phyloP scores from a whole-genome alignment of 1,140 invertebrate species.

The Episyrphus balteatus region DNA sequence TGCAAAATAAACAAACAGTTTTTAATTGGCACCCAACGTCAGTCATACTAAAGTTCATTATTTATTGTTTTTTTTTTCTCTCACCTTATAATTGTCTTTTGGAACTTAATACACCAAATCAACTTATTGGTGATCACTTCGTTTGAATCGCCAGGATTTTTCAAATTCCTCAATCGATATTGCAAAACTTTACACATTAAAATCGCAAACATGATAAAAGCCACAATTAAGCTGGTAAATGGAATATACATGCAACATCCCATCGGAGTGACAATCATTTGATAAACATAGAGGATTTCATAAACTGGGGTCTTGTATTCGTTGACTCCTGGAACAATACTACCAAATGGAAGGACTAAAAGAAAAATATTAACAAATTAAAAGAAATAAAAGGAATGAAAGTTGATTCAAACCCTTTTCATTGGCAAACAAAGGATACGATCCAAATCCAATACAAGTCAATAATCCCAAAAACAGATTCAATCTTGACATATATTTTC shows the following conservation, averaged over 20 bases:
- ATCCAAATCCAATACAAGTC: constrained; percentile 24
- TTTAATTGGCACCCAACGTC: not conserved
- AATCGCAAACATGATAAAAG: constrained; percentile 26
- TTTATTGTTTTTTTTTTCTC: not conserved
- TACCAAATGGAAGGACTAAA: constrained; percentile 28
- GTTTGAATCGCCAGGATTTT: not conserved
- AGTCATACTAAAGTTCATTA: not conserved
- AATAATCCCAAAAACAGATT: constrained; percentile 24
- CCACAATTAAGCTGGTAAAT: constrained; percentile 26
- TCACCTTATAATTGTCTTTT: constrained; percentile 16
- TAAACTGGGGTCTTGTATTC: constrained; percentile 26
- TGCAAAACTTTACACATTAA: constrained; percentile 25
- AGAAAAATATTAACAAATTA: not conserved
- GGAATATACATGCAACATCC: constrained; percentile 34
- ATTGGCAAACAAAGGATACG: constrained; percentile 15
- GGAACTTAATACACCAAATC: constrained; percentile 25
- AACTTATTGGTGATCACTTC: constrained; percentile 7
- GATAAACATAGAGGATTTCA: constrained; percentile 25
- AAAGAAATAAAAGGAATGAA: not conserved
- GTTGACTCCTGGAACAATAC: constrained; percentile 22
- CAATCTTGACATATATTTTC: constrained; percentile 17
- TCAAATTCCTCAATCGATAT: constrained; percentile 16
- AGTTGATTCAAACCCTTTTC: constrained; percentile 14
- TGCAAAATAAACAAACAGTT: constrained; percentile 1
- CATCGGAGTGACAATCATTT: constrained; percentile 28